Evolutionary conservation across 2,888 invertebrate species (phyloP), one percentile per base, ranked within the genome.

Genomic region (Gnatocerus cornutus): DNA sequence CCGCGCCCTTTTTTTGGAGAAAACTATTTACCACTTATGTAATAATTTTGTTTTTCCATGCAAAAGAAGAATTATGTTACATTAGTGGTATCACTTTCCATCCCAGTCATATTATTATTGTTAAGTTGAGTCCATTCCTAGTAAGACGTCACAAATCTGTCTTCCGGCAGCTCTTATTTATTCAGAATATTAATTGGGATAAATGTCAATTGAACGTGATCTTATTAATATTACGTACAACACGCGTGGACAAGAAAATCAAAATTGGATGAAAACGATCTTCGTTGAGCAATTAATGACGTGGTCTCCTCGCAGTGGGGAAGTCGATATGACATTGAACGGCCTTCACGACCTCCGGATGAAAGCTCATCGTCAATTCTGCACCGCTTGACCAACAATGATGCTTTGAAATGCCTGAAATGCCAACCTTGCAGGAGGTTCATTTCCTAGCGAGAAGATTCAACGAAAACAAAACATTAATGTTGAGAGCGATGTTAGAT

Each of bases 241-340:
- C n/a, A n/a, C n/a, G n/a, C n/a, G n/a, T n/a, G n/a, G n/a, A n/a
- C n/a, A n/a, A n/a, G n/a, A n/a, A n/a, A n/a, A n/a, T n/a, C n/a
- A n/a, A n/a, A n/a, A n/a, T n/a, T n/a, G n/a, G n/a, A n/a, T n/a
- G n/a, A n/a, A n/a, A n/a, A n/a, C n/a, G n/a, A n/a, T 21, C 67
- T 71, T 71, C 74, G 72, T 71, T 72, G 55, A 59, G 14, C 71
- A 72, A 72, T 74, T 74, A 73, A 74, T 74, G 73, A 68, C 68
- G 69, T 68, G 65, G 69, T 45, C 64, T 63, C 5, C 55, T 3
- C 33, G 9, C 39, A 50, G 68, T 63, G 68, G 59, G 69, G 73
- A 73, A 72, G 69, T 72, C 73, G 74, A n/a, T n/a, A n/a, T n/a
- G n/a, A 72, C 74, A 74, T 74, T 74, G 74, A 74, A 74, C 72